Base-by-base conservation (phyloP, 1,140 invertebrate genomes). In the Proales similis region DNA sequence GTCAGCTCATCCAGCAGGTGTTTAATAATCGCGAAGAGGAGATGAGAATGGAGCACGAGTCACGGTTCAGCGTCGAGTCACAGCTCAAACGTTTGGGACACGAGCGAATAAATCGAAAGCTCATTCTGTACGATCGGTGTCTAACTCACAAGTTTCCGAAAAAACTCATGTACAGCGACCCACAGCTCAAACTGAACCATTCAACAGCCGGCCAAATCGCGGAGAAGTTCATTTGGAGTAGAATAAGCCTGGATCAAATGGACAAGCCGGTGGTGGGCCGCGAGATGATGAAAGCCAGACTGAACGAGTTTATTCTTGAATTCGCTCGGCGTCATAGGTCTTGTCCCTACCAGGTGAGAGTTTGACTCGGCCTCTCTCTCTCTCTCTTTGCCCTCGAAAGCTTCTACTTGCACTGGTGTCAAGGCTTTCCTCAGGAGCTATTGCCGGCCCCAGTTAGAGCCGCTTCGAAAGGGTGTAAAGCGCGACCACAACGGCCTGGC, bases 91-190 rank as follows among this genome's bases (percentile, higher is more conserved):
- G 30, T 20, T 6, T 57, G 19, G 51, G 51, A 9, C 29, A 24
- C 32, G 22, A 39, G 12, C 20, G 14, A 1, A 19, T 57, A 29
- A 57, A 57, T 17, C 39, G 45, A 26, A 57, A 24, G 22, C 45
- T 42, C 6, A 57, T 57, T 22, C 11, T 57, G 4, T 57, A 57
- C 32, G 51, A 57, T 20, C 51, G 51, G 30, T 42, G 17, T 57
- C 22, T 57, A 24, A 42, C 36, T n/a, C 30, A n/a, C n/a, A 57
- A 57, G 30, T 42, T 57, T 12, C 36, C 19, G 12, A 26, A 24
- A 29, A 17, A 29, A 2, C 32, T 14, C 26, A 24, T 57, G 17
- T 57, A 57, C 24, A 57, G 51, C 32, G 51, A 57, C n/a, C 39
- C 17, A 57, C 39, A 57, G 11, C 27, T 29, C 12, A 12, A 42